Conservation (phyloP, 2,797 vertebrate species). For the Spinus pinus region DNA sequence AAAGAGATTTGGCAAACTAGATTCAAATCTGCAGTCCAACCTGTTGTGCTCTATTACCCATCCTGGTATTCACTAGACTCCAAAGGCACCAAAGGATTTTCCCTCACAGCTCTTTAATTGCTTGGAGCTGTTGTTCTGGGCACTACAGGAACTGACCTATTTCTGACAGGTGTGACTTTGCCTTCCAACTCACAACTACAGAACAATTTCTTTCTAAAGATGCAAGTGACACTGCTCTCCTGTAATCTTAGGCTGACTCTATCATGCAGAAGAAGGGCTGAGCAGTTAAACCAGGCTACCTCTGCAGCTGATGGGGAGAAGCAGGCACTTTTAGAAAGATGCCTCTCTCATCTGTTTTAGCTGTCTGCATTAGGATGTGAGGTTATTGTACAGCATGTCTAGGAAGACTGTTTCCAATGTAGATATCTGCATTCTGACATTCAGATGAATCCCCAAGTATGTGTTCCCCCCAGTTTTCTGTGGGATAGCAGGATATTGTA, state of each 20-base stretch:
- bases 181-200: background rate
- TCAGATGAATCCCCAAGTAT: background rate
- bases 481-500: background rate
- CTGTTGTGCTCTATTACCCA: background rate
- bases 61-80: background rate
- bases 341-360: background rate
- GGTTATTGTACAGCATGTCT: too few species aligned
- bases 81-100: background rate
- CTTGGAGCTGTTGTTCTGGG: conserved; percentile 36
- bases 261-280: fast-evolving
- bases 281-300: background rate
- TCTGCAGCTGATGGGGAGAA: background rate
- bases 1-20: conserved; percentile 37
- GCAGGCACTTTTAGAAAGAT: background rate
- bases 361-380: background rate
- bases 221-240: background rate
- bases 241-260: background rate
- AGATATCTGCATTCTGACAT: background rate
- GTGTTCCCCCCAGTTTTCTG: background rate
- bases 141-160: conserved; percentile 32
- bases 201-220: background rate
- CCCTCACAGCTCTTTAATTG: conserved; percentile 41
- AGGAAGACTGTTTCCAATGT: background rate
- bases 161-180: conserved; percentile 18
- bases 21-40: conserved; percentile 9